These are phyloP conservation scores for Dendropsophus ebraccatus DNA, from an alignment of 2,113 vertebrate species.

Conservation along the genomic window DNA sequence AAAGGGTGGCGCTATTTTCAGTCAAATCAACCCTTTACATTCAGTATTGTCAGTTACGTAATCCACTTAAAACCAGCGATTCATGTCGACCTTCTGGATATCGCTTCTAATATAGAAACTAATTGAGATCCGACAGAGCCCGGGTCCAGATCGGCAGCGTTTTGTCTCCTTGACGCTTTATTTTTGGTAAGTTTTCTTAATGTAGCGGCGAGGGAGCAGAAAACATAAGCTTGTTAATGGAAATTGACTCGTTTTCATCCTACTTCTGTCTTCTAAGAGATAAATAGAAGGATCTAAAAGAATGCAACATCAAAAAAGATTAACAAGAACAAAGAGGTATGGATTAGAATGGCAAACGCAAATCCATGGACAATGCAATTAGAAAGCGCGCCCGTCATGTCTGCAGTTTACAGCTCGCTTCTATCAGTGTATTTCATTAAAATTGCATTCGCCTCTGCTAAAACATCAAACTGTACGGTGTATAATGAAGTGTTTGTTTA, in stretches of 20 bases:
- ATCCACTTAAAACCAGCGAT: background rate
- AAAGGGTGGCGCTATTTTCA: too few relatives aligned
- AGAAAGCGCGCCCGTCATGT: background rate
- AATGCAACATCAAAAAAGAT: constrained; percentile 47
- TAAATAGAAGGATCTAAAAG: constrained; percentile 54
- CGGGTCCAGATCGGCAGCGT: background rate
- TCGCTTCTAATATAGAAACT: background rate
- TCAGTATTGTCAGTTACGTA: too few relatives aligned
- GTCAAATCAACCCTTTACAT: too few relatives aligned
- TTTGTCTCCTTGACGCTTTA: background rate
- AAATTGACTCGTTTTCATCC: constrained; percentile 46
- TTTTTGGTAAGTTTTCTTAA: background rate
- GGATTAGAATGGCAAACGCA: constrained; percentile 40
- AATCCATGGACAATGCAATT: constrained; percentile 38
- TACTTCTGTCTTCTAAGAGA: constrained; percentile 27
- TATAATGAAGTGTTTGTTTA: constrained; percentile 17
- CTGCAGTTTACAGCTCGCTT: background rate
- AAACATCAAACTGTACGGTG: constrained; percentile 3
- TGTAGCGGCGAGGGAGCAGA: background rate
- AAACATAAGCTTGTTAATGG: constrained; percentile 27
- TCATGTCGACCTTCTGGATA: background rate
- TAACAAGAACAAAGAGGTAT: constrained; percentile 47
- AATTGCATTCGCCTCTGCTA: background rate
- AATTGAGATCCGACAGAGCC: background rate
- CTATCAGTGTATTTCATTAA: constrained; percentile 2